Base-by-base conservation (phyloP, 2,113 vertebrate genomes). In the Paraplagusia blochii region DNA sequence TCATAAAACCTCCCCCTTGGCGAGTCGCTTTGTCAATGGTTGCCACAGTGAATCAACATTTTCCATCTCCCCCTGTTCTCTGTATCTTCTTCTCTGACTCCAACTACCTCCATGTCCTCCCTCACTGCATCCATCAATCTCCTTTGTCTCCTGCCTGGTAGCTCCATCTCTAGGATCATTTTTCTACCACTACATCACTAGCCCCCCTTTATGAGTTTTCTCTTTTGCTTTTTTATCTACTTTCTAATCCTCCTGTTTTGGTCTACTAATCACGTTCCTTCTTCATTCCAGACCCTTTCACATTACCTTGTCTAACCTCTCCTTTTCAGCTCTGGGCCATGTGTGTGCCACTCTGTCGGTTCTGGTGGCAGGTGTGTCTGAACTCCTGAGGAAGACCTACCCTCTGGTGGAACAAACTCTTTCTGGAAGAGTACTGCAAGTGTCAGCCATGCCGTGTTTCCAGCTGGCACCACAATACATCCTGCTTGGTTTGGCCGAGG, bases 401-500 rank as follows among this genome's bases (percentile, higher is more conserved):
- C 90, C 91, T 5, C 78, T 82, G 64, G 77, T 93, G 85, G 85
- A 95, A 65, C 95, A 95, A 84, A 90, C 69, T 0, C 78, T 94
- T 17, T 93, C 93, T 0, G 90, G 93, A 17, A 91, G 91, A 69
- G 80, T 91, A 12, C 75, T 94, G 44, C 79, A 88, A 1, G 90
- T 95, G 44, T 98, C 95, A 2, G 95, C 94, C 56, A 95, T 95
- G 95, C 80, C 91, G 2, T 95, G 92, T 55, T 85, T 93, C 82
- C 91, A 92, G 47, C 82, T 98, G 67, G 85, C 88, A 7, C 93
- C 93, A 66, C 95, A 96, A 61, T 97, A 98, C 29, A 39, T 95
- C 66, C 82, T 98, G 11, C 92, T 98, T 0, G 94, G 95, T 54
- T 72, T 96, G 15, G 95, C 95, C 8, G 96, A 98, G 86, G 92